phyloP scores from a whole-genome alignment of 2,797 vertebrate genomes.

The Microchirus variegatus region DNA sequence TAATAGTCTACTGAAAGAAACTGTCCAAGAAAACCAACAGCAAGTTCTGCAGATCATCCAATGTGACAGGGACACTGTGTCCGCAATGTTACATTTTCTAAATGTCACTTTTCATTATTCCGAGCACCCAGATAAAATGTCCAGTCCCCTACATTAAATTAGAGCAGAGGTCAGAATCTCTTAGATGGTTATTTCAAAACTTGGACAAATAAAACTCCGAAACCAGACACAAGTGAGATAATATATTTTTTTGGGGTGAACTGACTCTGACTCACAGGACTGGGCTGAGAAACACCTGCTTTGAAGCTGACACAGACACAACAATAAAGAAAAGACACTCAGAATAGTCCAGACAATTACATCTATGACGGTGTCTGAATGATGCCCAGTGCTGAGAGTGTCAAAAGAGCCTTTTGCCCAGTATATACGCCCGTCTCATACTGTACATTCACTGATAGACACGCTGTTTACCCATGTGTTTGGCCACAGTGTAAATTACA shows the following conservation, averaged over 20 bases:
- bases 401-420: slow-evolving; percentile 62
- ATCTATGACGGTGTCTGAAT: slow-evolving; percentile 42
- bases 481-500: slow-evolving; percentile 67
- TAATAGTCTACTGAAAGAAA: too few relatives aligned
- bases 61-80: neutral
- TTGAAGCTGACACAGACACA: slow-evolving; percentile 17
- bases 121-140: neutral
- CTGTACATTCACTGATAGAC: slow-evolving; percentile 64
- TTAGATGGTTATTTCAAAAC: neutral
- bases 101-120: neutral
- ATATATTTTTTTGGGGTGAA: neutral
- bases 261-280: neutral
- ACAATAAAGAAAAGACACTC: slow-evolving; percentile 31
- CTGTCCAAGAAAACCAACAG: neutral
- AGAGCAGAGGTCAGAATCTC: neutral
- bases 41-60: neutral
- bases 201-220: neutral
- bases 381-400: slow-evolving; percentile 49
- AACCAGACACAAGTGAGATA: neutral
- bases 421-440: slow-evolving; percentile 36
- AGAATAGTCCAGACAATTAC: slow-evolving; percentile 31
- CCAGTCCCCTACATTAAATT: neutral
- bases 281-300: slow-evolving; percentile 23
- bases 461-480: slow-evolving; percentile 61
- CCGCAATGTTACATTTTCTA: neutral